Conservation (phyloP, 1,140 invertebrate species). For the Leptinotarsa texana region DNA sequence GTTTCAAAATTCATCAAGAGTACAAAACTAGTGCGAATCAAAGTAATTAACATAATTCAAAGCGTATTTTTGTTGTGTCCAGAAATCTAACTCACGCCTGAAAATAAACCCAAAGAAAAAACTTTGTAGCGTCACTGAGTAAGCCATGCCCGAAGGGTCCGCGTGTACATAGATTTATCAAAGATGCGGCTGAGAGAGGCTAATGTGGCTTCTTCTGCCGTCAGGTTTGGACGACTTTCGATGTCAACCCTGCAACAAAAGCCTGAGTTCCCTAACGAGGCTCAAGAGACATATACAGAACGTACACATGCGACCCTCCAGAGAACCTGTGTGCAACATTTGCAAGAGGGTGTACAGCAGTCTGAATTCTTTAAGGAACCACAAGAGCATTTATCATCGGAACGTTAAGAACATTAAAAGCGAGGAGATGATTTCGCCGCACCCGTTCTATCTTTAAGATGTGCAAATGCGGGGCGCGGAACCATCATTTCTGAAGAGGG, state of each 20-base stretch:
- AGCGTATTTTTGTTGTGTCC: not conserved
- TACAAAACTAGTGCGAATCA: too few species aligned
- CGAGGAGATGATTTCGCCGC: slow-evolving; percentile 51
- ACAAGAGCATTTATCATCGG: slow-evolving; percentile 87
- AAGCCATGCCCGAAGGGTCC: slow-evolving; percentile 7
- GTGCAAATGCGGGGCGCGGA: not conserved
- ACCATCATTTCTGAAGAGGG: not conserved
- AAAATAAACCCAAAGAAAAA: slow-evolving; percentile 1
- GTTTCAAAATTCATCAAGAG: too few species aligned
- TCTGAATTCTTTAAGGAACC: slow-evolving; percentile 82
- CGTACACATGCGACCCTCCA: slow-evolving; percentile 81
- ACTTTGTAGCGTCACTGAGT: not conserved
- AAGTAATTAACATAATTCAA: too few species aligned
- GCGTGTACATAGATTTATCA: slow-evolving; percentile 48
- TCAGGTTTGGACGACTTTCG: slow-evolving; percentile 74
- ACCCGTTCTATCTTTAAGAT: slow-evolving; percentile 52
- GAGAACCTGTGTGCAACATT: slow-evolving; percentile 85
- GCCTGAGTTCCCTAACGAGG: slow-evolving; percentile 78
- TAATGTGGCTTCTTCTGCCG: slow-evolving; percentile 50
- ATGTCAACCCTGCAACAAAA: slow-evolving; percentile 87
- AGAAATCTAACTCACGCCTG: not conserved
- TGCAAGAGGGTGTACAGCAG: slow-evolving; percentile 86
- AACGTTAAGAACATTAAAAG: slow-evolving; percentile 60
- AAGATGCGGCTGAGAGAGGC: slow-evolving; percentile 40
- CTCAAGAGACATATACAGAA: slow-evolving; percentile 86